Evolutionary conservation across 1,140 invertebrate species (phyloP), one percentile per base, ranked within the genome.

Genomic region (honey bee (Apis mellifera)): DNA sequence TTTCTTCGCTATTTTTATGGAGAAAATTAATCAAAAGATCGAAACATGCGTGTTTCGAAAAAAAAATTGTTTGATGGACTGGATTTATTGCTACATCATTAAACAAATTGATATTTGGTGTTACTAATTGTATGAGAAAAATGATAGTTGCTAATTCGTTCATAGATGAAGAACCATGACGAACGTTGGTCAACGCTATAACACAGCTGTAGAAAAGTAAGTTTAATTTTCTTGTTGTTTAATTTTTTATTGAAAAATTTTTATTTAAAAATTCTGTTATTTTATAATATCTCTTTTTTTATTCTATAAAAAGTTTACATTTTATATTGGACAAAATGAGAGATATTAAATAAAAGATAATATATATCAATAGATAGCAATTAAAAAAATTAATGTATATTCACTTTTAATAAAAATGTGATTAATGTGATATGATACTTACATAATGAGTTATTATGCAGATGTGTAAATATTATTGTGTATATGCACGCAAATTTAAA

Each of bases 151-250:
- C 23, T 74, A 9, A n/a, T 23, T 62, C 62, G 70, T 66, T 68
- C 8, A 1, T 78, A 59, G 23, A 1, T 7, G 11, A 50, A 26
- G 9, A 11, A 82, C 52, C 84, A 79, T 86, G 84, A 52, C 23
- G 71, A 75, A 75, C 70, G 2, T 48, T 68, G 69, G 55, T 68
- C 65, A 54, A 59, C 32, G 12, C 15, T 32, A 19, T 60, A 50
- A 23, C 60, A 17, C 50, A 21, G 21, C 57, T 50, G 55, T 55
- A 26, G 42, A 73, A 72, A 74, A 57, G 84, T 85, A 86, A 85
- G 84, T 3, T 15, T 17, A 0, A 9, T 21, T n/a, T 7, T 11
- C 9, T 55, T 12, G 5, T 23, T 9, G 32, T 23, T 9, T 26
- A 5, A 8, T 70, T n/a, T 1, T 65, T n/a, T 13, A 42, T 32